Conservation (phyloP, 2,113 vertebrate species). For the Pimephales promelas region DNA sequence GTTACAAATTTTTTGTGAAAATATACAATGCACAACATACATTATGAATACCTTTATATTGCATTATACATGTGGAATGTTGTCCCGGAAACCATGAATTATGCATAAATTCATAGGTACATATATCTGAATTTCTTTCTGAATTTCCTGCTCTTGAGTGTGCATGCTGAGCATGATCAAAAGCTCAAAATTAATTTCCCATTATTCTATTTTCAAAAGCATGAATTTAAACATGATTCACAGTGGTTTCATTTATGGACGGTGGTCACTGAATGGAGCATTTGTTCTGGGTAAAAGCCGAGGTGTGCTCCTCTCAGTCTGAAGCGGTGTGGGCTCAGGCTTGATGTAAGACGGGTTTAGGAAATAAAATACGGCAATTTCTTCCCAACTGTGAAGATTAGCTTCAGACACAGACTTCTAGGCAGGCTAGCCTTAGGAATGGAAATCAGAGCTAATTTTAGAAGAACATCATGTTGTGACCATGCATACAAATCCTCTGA, state of each 20-base stretch:
- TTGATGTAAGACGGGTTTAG: background rate
- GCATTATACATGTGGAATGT: too few species aligned
- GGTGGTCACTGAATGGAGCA: background rate
- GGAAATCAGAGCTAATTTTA: slow-evolving; percentile 12
- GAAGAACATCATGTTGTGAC: slow-evolving; percentile 11
- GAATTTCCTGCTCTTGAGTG: background rate
- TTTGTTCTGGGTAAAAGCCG: background rate
- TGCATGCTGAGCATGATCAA: background rate
- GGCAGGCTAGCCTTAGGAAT: slow-evolving; percentile 9
- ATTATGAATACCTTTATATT: too few species aligned
- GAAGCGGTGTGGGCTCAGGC: slow-evolving; percentile 5
- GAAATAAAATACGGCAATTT: slow-evolving; percentile 24
- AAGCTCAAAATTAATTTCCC: slow-evolving; percentile 7
- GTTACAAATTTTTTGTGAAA: too few species aligned
- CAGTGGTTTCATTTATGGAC: background rate
- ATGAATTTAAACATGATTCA: background rate
- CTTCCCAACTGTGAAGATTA: slow-evolving; percentile 42
- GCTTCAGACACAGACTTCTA: slow-evolving; percentile 3
- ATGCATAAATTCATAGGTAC: too few species aligned
- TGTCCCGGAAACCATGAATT: too few species aligned
- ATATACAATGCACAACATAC: too few species aligned
- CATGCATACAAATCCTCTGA: slow-evolving; percentile 7
- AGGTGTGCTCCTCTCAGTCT: background rate
- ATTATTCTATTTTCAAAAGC: slow-evolving; percentile 21
- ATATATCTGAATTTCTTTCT: too few species aligned